Base-by-base conservation (phyloP, 2,888 invertebrate genomes). In the Drosophila cyrtoloma region DNA sequence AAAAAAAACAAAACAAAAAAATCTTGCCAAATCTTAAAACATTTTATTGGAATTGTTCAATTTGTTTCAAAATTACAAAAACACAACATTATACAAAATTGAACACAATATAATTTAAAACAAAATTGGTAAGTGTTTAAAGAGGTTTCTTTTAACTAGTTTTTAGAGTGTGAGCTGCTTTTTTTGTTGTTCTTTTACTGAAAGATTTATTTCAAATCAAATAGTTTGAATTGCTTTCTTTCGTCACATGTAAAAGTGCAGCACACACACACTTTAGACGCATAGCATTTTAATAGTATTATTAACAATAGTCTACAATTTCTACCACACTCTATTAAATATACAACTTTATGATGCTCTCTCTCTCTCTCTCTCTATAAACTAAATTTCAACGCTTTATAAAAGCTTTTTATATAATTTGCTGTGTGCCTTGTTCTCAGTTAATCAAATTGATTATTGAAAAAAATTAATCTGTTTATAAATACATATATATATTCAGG, bases 401-500 rank as follows among this genome's bases (percentile, higher is more conserved):
- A 55, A 62, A 71, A 58, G 72, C 81, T 81, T 76, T 37, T 55
- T 69, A 62, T 76, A 60, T 71, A 51, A 68, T 72, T 77, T 81
- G 79, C 86, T 87, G 84, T 87, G 92, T 93, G 26, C 67, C 51
- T 75, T 73, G 44, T 51, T 32, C 14, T 58, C 1, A 35, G 51
- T 14, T 28, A 22, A 14, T 22, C 9, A 30, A 35, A 3, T 28
- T 62, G 22, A 28, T 44, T 35, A 52, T 7, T 12, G 22, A 4
- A 37, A 35, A 33, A 3, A 28, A 37, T 16, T 26, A 5, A 28
- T 33, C 16, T 16, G 19, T 47, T 26, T 47, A 16, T 47, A n/a
- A 10, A 14, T 39, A 33, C 19, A 22, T 61, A 16, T 39, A 65
- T 12, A 61, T 42, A 26, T 47, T 47, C 16, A 97, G 97, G 96